Base-by-base conservation (phyloP, 2,888 invertebrate genomes). In the Trachelus tabidus region DNA sequence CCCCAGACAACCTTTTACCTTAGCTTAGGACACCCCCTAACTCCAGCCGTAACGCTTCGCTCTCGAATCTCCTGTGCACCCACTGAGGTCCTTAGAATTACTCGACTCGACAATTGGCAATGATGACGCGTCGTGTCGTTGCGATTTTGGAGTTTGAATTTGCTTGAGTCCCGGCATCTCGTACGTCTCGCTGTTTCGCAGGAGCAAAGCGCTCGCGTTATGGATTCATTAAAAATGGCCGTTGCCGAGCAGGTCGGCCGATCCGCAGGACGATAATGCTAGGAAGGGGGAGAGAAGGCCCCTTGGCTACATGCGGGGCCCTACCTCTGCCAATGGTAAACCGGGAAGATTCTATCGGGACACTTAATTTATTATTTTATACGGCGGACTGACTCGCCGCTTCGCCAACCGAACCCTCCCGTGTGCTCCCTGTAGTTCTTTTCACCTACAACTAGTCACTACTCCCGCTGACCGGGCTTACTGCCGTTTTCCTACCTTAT, bases 1-100 rank as follows among this genome's bases (percentile, higher is more conserved):
- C 90, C 90, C 90, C 90, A 90, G 90, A 90, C 90, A 90, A 90
- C 90, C 90, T 91, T 91, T 90, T 89, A 88, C 90, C 88, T 89
- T 85, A 87, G 88, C 87, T 89, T 86, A 87, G 87, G 87, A 88
- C 88, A 88, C 86, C 86, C 85, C 77, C 78, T 37, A 75, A 78
- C 78, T 75, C 87, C 83, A 87, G 85, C 87, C 87, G 87, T 87
- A 85, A 87, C 86, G 86, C 88, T 89, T 88, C 78, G 15, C 76
- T 37, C 35, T 77, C 33, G 75, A 31, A 11, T 73, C 74, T 68
- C 68, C 40, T 40, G 2, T 9, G 56, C 56, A 2, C 2, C 56
- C 56, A 2, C 56, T 23, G 2, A 6, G 23, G 56, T 56, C 1
- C 40, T 9, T 56, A 56, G 56, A 56, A 56, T 23, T 56, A 2